Evolutionary conservation across 1,140 invertebrate genomes (phyloP).

Genomic region (Lasioglossum albipes): DNA sequence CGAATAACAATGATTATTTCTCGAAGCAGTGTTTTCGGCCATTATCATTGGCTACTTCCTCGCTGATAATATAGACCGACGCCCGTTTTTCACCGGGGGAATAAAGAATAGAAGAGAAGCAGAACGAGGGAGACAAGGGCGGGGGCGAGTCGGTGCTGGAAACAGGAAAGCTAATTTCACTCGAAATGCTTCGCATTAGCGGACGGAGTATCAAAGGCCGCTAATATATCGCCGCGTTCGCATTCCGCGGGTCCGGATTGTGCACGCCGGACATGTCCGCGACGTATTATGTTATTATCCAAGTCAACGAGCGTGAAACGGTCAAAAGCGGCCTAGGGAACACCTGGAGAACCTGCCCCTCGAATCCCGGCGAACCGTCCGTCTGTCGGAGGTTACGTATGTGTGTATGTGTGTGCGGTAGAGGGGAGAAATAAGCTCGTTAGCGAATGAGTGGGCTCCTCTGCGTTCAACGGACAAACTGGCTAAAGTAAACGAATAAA

Average conservation of each 20-base stretch:
- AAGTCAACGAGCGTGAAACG: conserved; percentile 70
- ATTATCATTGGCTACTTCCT: neutral
- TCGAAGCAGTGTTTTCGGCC: too few species aligned
- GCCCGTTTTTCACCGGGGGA: conserved; percentile 3
- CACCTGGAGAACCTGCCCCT: conserved; percentile 50
- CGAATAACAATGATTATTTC: too few species aligned
- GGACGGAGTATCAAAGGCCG: conserved; percentile 68
- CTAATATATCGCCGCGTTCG: conserved; percentile 63
- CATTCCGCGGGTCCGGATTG: conserved; percentile 62
- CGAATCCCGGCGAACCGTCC: conserved; percentile 41
- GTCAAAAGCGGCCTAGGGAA: conserved; percentile 65
- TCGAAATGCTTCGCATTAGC: conserved; percentile 58
- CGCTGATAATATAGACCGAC: neutral
- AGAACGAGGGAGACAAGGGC: neutral
- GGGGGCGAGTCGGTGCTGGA: neutral
- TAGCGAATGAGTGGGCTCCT: conserved; percentile 42
- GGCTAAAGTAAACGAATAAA: conserved; percentile 54
- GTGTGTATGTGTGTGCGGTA: too few species aligned
- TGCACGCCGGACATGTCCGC: conserved; percentile 65
- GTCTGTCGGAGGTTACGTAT: neutral
- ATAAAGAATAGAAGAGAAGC: conserved; percentile 6
- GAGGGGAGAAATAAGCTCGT: conserved; percentile 52
- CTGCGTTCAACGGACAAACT: conserved; percentile 46
- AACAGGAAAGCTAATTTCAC: conserved; percentile 60
- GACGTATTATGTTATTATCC: conserved; percentile 71